Evolutionary conservation across 2,113 vertebrate species (phyloP).

Genomic region (Microtus montanus): DNA sequence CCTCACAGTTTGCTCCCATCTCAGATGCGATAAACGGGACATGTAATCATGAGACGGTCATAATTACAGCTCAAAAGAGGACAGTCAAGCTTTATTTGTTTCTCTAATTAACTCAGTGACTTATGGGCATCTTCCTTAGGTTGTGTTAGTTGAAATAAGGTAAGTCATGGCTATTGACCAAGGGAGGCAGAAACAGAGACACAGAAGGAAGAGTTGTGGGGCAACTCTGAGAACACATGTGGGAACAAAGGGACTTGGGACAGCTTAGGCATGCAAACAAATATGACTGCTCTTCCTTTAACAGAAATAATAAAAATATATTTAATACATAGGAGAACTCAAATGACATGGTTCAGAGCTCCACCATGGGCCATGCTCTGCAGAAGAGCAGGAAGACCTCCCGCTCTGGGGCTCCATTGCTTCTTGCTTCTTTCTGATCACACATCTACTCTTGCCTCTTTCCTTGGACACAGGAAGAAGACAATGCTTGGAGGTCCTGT

Average conservation of each 20-base stretch:
- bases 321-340: not conserved
- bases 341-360: too few species aligned
- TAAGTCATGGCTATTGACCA: not conserved
- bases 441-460: not conserved
- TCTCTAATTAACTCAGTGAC: not conserved
- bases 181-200: not conserved
- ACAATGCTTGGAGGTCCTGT: not conserved
- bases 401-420: not conserved
- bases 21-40: not conserved
- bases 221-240: not conserved
- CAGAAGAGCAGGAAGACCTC: too few species aligned
- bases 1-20: not conserved
- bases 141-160: not conserved
- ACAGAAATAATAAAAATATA: not conserved
- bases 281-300: not conserved
- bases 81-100: not conserved
- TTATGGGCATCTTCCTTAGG: not conserved
- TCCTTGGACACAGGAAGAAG: not conserved
- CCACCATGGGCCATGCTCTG: rapidly evolving
- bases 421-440: not conserved
- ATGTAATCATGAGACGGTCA: not conserved
- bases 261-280: not conserved
- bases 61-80: not conserved
- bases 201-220: not conserved
- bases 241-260: not conserved